Conservation (phyloP, 1,140 invertebrate genomes). For the Holcopasites calliopsidis region DNA sequence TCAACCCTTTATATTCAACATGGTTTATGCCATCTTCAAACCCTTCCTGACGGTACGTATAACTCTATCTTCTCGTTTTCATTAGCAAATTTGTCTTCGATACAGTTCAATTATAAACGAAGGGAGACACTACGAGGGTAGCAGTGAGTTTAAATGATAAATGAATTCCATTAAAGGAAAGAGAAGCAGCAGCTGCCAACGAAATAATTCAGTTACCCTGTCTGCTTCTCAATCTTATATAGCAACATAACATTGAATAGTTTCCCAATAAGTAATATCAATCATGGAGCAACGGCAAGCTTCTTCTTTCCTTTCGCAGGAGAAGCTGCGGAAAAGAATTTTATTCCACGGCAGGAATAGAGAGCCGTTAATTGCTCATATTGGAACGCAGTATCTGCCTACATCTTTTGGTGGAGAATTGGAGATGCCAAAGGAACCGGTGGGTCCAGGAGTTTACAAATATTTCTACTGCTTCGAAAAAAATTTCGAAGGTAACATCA, state of each 20-base stretch:
- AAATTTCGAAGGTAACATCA: conserved; percentile 79
- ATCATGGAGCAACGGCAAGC: background rate
- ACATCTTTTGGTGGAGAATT: conserved; percentile 85
- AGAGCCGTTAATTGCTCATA: conserved; percentile 82
- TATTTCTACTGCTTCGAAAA: conserved; percentile 80
- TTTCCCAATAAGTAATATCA: background rate
- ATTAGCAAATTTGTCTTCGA: too few species aligned
- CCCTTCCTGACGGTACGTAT: conserved; percentile 82
- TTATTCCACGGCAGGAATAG: conserved; percentile 88
- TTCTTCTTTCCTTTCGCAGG: conserved; percentile 65
- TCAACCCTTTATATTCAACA: conserved; percentile 88
- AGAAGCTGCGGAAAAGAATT: conserved; percentile 83
- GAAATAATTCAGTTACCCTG: background rate
- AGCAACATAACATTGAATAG: too few species aligned
- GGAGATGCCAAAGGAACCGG: conserved; percentile 77
- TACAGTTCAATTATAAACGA: too few species aligned
- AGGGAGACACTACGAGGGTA: too few species aligned
- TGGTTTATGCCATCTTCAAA: conserved; percentile 88
- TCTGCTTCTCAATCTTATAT: background rate
- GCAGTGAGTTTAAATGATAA: background rate
- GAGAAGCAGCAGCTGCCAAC: background rate
- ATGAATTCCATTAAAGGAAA: background rate
- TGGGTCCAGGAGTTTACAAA: conserved; percentile 78
- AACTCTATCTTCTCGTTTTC: background rate
- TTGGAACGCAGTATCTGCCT: conserved; percentile 84